Evolutionary conservation across 1,140 invertebrate genomes (phyloP).

Genomic region (Drosophila quadrilineata): DNA sequence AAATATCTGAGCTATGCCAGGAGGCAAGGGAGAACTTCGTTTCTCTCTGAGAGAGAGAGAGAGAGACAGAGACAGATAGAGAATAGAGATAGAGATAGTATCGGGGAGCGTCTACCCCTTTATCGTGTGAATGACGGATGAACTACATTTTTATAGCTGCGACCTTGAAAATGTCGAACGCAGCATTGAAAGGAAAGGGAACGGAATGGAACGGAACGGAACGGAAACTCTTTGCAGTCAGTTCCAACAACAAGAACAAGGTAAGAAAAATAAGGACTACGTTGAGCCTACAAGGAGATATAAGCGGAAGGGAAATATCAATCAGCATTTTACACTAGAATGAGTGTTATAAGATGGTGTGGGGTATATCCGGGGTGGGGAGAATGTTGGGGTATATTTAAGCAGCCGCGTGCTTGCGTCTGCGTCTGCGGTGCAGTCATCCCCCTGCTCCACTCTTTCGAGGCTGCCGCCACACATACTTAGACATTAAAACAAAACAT

Average conservation of each 20-base stretch:
- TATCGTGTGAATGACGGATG: conserved; percentile 74
- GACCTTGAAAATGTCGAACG: conserved; percentile 60
- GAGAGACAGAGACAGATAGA: too few species aligned
- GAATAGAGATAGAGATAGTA: too few species aligned
- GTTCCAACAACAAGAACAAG: conserved; percentile 2
- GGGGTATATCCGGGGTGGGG: neutral
- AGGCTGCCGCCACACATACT: neutral
- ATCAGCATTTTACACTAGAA: conserved; percentile 71
- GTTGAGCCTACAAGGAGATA: conserved; percentile 45
- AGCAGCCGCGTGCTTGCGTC: conserved; percentile 17
- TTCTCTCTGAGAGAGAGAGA: too few species aligned
- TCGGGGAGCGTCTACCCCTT: too few species aligned
- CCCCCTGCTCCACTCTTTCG: neutral
- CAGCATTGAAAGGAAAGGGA: too few species aligned
- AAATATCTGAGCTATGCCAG: too few species aligned
- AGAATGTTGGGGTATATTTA: neutral
- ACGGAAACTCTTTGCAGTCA: conserved; percentile 14
- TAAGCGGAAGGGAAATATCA: conserved; percentile 69
- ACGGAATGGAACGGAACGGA: too few species aligned
- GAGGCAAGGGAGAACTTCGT: too few species aligned
- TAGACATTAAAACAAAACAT: conserved; percentile 68
- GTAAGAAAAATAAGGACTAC: neutral
- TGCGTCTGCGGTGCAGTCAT: neutral
- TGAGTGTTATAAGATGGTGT: conserved; percentile 16
- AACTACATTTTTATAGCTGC: conserved; percentile 71